Percentiles rank a stretch among this genome's conserved stretches.
phyloP scores from a whole-genome alignment of 2,888 invertebrate species.

The Synergus japonicus region DNA sequence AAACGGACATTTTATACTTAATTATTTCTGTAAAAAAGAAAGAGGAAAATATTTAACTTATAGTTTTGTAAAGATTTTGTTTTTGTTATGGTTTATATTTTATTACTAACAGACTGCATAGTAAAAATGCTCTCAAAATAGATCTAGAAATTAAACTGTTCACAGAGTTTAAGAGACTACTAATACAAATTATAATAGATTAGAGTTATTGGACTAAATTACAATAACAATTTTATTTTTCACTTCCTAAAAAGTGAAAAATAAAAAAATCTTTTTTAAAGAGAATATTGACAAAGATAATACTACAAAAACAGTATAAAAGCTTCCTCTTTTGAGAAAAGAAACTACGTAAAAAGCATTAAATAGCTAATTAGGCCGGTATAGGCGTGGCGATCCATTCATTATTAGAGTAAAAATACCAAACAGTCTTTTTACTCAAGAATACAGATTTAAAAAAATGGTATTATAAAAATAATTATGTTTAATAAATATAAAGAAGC shows the following conservation, averaged over 20 bases:
- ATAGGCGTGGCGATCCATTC: conserved; percentile 29
- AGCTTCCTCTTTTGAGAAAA: neutral
- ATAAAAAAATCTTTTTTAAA: neutral
- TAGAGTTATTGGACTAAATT: neutral
- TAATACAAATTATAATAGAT: too few species aligned
- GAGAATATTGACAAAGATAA: neutral
- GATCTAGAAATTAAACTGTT: too few species aligned
- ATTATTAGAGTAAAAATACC: neutral
- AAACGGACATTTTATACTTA: conserved; percentile 80
- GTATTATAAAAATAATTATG: neutral
- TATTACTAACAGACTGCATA: neutral
- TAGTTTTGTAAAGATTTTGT: neutral
- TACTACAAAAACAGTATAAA: neutral
- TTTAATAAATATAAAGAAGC: neutral
- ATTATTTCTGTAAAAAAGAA: conserved; percentile 70
- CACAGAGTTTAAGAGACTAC: too few species aligned
- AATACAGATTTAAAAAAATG: neutral
- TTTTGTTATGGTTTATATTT: neutral
- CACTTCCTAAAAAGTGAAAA: neutral
- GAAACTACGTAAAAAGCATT: conserved; percentile 8
- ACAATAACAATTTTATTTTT: neutral
- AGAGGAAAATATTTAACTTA: conserved; percentile 51
- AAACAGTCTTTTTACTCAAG: neutral
- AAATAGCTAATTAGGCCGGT: conserved; percentile 19
- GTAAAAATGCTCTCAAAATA: too few species aligned